Evolutionary conservation across 92 coral and sea anemone species (phyloP).

Genomic region (Epizoanthus scotinus): DNA sequence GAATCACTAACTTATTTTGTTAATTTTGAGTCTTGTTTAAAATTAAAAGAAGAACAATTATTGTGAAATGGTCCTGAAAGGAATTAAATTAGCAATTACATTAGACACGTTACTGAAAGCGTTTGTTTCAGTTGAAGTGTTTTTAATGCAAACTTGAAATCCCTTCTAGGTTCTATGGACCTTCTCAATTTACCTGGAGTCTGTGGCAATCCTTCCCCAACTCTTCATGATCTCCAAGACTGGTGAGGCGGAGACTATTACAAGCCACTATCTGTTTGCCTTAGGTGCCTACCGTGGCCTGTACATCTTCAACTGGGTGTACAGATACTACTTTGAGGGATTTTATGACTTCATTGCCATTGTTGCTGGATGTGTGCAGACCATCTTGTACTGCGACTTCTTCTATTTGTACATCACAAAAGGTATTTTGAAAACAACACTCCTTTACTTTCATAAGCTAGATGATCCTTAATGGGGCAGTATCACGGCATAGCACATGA

Average conservation of each 20-base stretch:
- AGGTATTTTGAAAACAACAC: slow-evolving; percentile 66
- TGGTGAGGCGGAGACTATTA: slow-evolving; percentile 97
- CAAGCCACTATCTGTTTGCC: slow-evolving; percentile 98
- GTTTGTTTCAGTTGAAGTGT: too few relatives aligned
- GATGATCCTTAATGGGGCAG: neutral
- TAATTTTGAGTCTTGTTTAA: too few relatives aligned
- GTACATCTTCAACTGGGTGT: slow-evolving; percentile 97
- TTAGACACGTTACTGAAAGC: too few relatives aligned
- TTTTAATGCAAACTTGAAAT: neutral
- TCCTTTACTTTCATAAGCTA: too few relatives aligned
- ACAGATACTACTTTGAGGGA: slow-evolving; percentile 95
- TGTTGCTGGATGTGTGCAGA: slow-evolving; percentile 99
- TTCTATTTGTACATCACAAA: slow-evolving; percentile 98
- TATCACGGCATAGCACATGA: neutral
- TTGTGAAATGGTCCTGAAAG: too few relatives aligned
- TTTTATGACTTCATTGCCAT: slow-evolving; percentile 99
- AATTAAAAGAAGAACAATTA: too few relatives aligned
- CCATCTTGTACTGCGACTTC: slow-evolving; percentile 98
- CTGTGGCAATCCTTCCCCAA: slow-evolving; percentile 98
- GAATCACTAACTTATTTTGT: too few relatives aligned
- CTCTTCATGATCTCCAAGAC: slow-evolving; percentile 99
- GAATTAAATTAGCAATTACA: too few relatives aligned
- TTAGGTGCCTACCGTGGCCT: slow-evolving; percentile 98
- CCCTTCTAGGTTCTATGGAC: slow-evolving; percentile 89
- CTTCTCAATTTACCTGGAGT: slow-evolving; percentile 99